These are phyloP conservation scores for Cecropterus lyciades DNA, from an alignment of 1,140 invertebrate genomes.

Conservation along the genomic window DNA sequence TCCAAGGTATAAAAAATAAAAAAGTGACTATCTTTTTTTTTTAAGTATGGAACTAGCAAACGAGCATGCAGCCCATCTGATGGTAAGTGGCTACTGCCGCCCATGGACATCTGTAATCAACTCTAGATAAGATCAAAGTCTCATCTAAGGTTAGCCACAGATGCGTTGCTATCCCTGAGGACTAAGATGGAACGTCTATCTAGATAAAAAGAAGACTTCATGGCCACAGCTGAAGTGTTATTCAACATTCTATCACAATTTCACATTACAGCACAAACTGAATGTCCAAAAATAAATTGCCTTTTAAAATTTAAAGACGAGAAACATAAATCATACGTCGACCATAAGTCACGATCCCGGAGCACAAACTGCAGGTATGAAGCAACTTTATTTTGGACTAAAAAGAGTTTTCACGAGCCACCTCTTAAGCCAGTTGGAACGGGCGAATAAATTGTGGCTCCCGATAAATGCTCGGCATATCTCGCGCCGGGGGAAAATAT, in stretches of 20 bases:
- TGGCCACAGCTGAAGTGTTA: too few species aligned
- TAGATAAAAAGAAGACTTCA: too few species aligned
- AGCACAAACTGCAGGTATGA: constrained; percentile 29
- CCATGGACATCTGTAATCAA: too few species aligned
- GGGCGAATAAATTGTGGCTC: constrained; percentile 49
- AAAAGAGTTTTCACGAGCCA: constrained; percentile 32
- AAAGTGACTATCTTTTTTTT: too few species aligned
- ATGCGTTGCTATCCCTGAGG: too few species aligned
- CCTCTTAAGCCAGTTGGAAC: constrained; percentile 35
- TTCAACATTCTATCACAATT: background rate
- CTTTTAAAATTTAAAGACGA: constrained; percentile 28
- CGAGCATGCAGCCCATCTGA: too few species aligned
- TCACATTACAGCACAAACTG: background rate
- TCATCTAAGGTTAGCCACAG: too few species aligned
- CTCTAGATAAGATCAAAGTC: too few species aligned
- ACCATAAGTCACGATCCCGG: constrained; percentile 18
- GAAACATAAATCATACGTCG: constrained; percentile 25
- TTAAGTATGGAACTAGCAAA: too few species aligned
- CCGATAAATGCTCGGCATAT: constrained; percentile 52
- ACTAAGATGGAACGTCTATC: too few species aligned
- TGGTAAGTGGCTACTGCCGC: too few species aligned
- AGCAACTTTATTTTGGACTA: constrained; percentile 30
- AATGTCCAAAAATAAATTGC: constrained; percentile 15
- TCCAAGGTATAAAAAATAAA: too few species aligned
- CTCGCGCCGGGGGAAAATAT: constrained; percentile 42